Conservation (phyloP, 2,113 vertebrate genomes). For the Upupa epops region DNA sequence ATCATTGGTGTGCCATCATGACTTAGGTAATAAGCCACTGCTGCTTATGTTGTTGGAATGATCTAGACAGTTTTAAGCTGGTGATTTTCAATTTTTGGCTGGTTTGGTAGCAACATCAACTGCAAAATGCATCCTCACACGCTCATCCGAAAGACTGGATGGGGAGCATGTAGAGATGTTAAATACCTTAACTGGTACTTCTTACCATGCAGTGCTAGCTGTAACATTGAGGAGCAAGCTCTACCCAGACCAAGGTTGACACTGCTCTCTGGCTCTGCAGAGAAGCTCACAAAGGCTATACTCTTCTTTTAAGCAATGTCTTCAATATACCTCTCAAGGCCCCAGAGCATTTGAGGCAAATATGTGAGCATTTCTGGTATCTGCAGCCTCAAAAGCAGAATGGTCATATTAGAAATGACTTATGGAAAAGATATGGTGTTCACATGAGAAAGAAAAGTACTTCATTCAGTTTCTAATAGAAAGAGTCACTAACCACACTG, state of each 20-base stretch:
- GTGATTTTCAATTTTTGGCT: neutral
- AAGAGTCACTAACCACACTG: neutral
- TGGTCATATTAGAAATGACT: neutral
- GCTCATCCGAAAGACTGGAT: neutral
- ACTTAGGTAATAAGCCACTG: neutral
- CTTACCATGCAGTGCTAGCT: neutral
- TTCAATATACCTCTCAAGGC: neutral
- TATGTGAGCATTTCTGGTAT: neutral
- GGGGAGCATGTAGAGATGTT: neutral
- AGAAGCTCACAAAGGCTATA: neutral
- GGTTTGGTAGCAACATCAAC: neutral
- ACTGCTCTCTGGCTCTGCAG: neutral
- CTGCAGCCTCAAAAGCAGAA: neutral
- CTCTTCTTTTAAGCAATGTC: neutral
- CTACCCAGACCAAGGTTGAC: fast-evolving
- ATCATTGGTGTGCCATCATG: neutral
- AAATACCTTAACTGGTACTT: neutral
- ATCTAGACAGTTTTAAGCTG: neutral
- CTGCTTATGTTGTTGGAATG: neutral
- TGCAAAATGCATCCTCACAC: neutral
- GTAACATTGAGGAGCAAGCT: neutral
- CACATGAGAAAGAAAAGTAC: neutral
- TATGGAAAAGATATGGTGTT: neutral
- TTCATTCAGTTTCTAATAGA: neutral
- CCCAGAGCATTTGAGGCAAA: neutral